Conservation (phyloP, 2,113 vertebrate species). For the Colistium nudipinnis region DNA sequence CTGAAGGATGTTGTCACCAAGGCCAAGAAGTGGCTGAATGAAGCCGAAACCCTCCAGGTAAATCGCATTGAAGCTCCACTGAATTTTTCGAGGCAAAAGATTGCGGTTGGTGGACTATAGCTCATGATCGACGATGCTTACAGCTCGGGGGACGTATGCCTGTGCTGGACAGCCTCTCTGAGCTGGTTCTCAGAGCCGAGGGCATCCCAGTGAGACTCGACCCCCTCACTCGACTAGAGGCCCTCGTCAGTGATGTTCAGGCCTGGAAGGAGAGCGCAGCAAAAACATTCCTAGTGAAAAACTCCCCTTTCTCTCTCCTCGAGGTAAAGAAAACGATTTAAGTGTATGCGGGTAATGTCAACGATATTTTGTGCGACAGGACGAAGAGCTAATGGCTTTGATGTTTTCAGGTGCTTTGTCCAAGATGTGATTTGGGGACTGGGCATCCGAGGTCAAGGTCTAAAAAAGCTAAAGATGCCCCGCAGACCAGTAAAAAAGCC, state of each 20-base stretch:
- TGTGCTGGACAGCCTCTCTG: conserved; percentile 87
- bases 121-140: conserved; percentile 15
- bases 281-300: conserved; percentile 90
- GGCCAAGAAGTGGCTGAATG: conserved; percentile 92
- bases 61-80: neutral
- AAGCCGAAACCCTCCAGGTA: conserved; percentile 93
- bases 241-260: conserved; percentile 88
- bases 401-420: conserved; percentile 88
- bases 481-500: conserved; percentile 82
- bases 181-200: conserved; percentile 88
- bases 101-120: neutral
- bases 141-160: conserved; percentile 92
- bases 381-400: neutral
- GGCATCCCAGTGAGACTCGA: conserved; percentile 90
- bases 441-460: conserved; percentile 85
- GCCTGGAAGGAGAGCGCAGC: conserved; percentile 93
- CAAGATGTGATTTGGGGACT: conserved; percentile 87
- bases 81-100: neutral
- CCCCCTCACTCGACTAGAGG: conserved; percentile 88
- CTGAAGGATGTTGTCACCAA: conserved; percentile 88
- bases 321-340: conserved; percentile 83
- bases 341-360: neutral
- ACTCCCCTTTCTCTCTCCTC: conserved; percentile 88
- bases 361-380: neutral
- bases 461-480: conserved; percentile 89